These are phyloP conservation scores for Cantharis flavilabris DNA, from an alignment of 2,888 invertebrate species.

Conservation along the genomic window DNA sequence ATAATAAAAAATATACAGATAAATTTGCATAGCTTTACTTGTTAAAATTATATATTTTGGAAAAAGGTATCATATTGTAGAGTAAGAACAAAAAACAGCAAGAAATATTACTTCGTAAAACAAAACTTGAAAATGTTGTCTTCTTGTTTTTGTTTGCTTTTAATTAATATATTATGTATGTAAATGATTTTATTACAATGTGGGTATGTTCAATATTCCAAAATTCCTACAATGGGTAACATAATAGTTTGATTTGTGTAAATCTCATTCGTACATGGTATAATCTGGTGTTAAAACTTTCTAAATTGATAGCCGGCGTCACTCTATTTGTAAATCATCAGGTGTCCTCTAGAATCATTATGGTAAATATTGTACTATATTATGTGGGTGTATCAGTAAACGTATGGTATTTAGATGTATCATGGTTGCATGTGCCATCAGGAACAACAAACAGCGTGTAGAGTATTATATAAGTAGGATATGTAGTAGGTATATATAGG, in stretches of 20 bases:
- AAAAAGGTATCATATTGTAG: too few relatives aligned
- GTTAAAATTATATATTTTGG: too few relatives aligned
- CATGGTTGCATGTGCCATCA: conserved; percentile 6
- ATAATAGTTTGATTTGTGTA: conserved; percentile 1
- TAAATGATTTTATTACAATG: neutral
- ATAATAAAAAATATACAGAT: too few relatives aligned
- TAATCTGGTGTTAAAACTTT: conserved; percentile 12
- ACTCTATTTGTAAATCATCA: conserved; percentile 34
- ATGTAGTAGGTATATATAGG: conserved; percentile 22
- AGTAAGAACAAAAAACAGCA: too few relatives aligned
- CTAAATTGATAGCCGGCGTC: conserved; percentile 27
- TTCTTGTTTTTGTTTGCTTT: too few relatives aligned
- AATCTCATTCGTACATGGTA: conserved; percentile 6
- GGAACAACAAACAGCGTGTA: neutral
- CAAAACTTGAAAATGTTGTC: too few relatives aligned
- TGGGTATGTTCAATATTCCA: neutral
- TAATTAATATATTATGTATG: too few relatives aligned
- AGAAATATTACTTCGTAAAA: too few relatives aligned
- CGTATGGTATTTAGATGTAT: conserved; percentile 23
- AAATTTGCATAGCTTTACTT: too few relatives aligned
- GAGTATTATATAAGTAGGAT: neutral
- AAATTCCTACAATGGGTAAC: neutral
- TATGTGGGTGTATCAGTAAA: conserved; percentile 25
- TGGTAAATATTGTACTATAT: conserved; percentile 1
- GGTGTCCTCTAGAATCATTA: conserved; percentile 25